phyloP scores from a whole-genome alignment of 2,113 vertebrate species.

The Sapajus apella region DNA sequence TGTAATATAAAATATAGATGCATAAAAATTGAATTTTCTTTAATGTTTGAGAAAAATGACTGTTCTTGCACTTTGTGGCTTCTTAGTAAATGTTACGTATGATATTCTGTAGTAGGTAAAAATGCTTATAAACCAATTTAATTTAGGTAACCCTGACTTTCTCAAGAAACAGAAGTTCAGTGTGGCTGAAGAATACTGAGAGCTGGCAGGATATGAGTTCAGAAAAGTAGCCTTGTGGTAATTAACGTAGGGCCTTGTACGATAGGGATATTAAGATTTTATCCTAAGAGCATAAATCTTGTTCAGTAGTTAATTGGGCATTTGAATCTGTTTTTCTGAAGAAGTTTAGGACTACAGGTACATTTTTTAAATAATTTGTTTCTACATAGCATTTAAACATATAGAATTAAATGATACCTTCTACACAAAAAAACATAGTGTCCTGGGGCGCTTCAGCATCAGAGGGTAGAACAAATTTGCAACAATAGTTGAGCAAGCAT shows the following conservation, averaged over 20 bases:
- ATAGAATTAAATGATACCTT: neutral
- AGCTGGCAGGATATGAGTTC: neutral
- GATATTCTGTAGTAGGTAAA: neutral
- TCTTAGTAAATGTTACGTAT: neutral
- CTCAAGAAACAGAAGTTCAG: neutral
- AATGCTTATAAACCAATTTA: neutral
- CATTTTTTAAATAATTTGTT: neutral
- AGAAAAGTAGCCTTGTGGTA: neutral
- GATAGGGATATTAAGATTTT: neutral
- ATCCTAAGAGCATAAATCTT: neutral
- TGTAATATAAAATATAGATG: neutral
- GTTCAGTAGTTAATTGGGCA: neutral
- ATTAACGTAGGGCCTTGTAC: neutral
- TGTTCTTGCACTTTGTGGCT: neutral
- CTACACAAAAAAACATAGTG: neutral
- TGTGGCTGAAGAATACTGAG: neutral
- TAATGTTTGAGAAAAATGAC: neutral
- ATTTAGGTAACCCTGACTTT: neutral
- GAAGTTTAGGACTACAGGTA: neutral
- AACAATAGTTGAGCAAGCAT: neutral
- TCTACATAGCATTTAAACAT: neutral
- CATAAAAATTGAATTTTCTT: neutral
- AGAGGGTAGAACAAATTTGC: neutral
- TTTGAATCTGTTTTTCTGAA: neutral
- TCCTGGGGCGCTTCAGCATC: neutral